Base-by-base conservation (phyloP, 2,797 vertebrate genomes). In the Rhinophrynus dorsalis region DNA sequence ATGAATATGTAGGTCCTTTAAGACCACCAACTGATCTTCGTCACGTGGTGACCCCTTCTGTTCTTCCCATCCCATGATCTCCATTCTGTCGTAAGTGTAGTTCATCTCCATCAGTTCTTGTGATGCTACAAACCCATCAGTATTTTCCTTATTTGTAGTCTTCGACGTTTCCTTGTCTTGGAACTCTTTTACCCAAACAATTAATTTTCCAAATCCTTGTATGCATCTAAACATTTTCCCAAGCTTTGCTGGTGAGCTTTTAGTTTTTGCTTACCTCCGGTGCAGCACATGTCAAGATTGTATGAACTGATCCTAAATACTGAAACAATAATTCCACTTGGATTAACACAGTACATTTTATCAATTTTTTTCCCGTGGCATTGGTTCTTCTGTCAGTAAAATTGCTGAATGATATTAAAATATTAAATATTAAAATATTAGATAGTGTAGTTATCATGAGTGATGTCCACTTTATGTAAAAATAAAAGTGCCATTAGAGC, bases 81-180 rank as follows among this genome's bases (percentile, higher is more conserved):
- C 83, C 88, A 85, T 86, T 88, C 82, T 88, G 83, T 90, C 89
- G 88, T 91, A 90, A 90, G 89, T 90, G 82, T 90, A 90, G 89
- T 86, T 84, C 82, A 84, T 82, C 84, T 88, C 84, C 82, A 79
- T 80, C 84, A 87, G 85, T 87, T 74, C 85, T 81, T 82, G 60
- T 35, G 60, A 50, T 33, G 60, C 29, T 23, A 48, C 15, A 35
- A 47, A 13, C 27, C 60, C 60, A 63, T 63, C 60, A 50, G 30
- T 35, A 15, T 20, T 37, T 33, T 42, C 60, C 29, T 29, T 50
- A 33, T 50, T 12, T 63, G 30, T 63, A 63, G 44, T 33, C 10
- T 23, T 50, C 13, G 6, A 8, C 29, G 5, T 37, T 26, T 23
- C 18, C 3, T 35, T 20, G 23, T 50, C 47, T 27, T 33, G 18